Base-by-base conservation (phyloP, 2,888 invertebrate species). In the Celastrina argiolus region DNA sequence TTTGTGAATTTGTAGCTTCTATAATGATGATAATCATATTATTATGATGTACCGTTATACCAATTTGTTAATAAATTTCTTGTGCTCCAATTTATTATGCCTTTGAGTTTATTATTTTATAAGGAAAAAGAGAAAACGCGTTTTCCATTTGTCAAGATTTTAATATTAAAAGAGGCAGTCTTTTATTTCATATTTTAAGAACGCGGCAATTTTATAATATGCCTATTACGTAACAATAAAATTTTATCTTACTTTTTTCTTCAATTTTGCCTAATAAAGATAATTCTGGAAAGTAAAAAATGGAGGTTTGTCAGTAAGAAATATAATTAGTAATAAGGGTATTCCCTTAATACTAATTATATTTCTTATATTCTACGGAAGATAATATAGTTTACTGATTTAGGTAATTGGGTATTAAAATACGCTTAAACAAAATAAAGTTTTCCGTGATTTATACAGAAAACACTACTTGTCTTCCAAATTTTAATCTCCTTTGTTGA, bases 151-250 rank as follows among this genome's bases (percentile, higher is more conserved):
- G 51, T 51, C 51, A 51, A 14, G 51, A 22, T 51, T 51, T 51
- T 51, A 51, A 51, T 51, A 26, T 51, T 51, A 51, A 51, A 51
- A 22, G 22, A 51, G 22, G 45, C 18, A 51, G 51, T 51, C 22
- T 26, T 26, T 51, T 51, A 51, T 51, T 51, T 51, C 51, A 51
- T 51, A 51, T 51, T 51, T 45, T 51, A 51, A 26, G 51, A 51
- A 51, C 51, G 51, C 14, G 51, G 22, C 51, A 51, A 51, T 51
- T 51, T 51, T 51, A 10, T 26, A 12, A 14, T 5, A 5, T 22
- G 5, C 51, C 22, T 51, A 22, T 51, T 51, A 51, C n/a, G n/a
- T 51, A 22, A 22, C 51, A 22, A 26, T 6, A 26, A 16, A 51
- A 12, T 18, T 51, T 51, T 18, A 10, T 18, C 42, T 42, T 16